Base-by-base conservation (phyloP, 2,888 invertebrate species). In the Girardia tigrina region DNA sequence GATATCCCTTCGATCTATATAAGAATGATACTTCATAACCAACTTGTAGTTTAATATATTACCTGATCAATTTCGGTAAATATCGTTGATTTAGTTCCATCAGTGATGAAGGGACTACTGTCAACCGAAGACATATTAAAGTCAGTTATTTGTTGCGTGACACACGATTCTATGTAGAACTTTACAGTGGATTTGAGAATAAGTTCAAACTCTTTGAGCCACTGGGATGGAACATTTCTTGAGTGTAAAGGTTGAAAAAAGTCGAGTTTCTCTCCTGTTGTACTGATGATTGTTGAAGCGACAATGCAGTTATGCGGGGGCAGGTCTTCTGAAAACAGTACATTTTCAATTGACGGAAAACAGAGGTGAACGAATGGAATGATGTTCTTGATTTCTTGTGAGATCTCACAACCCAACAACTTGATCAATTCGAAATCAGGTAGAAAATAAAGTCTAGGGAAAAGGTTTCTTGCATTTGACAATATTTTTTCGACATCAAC, bases 151-250 rank as follows among this genome's bases (percentile, higher is more conserved):
- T 16, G 4, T 56, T 56, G 56, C n/a, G 23, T n/a, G 23, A 56
- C n/a, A n/a, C 56, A 56, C 4, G 56, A 56, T 56, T 56, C n/a
- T 6, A 56, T 56, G n/a, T 56, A 56, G n/a, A 56, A 56, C n/a
- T 56, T 56, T n/a, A 56, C n/a, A 56, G 56, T 56, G n/a, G 56
- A 8, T 56, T 56, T 56, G 4, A 56, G 23, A 2, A 16, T 2
- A 20, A 56, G 23, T 56, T 56, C 56, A 56, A 56, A 56, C 23
- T 56, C 56, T 56, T 56, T 56, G 6, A 56, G n/a, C 56, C 56
- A 56, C 23, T 56, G 56, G 23, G 56, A 56, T 20, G 56, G 20
- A 2, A 23, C 4, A 56, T 56, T 56, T 16, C 4, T 56, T 56
- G 56, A 4, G 23, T 2, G 4, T 6, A 56, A 4, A 4, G 56